Evolutionary conservation across 2,888 invertebrate genomes (phyloP), one percentile per base, ranked within the genome.

Genomic region (Synanthedon vespiformis): DNA sequence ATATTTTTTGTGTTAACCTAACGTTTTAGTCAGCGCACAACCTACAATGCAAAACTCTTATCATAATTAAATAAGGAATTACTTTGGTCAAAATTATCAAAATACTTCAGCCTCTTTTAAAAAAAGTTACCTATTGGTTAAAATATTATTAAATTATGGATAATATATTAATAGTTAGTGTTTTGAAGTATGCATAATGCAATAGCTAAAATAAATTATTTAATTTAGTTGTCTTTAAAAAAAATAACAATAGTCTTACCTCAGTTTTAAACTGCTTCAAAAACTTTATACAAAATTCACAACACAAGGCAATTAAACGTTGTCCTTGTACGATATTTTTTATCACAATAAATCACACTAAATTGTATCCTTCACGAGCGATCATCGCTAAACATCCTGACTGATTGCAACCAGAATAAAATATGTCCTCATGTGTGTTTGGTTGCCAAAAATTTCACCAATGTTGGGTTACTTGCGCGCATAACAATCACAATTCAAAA

Each of bases 401-500:
- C 62, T 65, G 69, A 72, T 74, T 67, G 72, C 68, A 62, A 64
- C 58, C 61, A 64, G 60, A 61, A 58, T 59, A 63, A 61, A 61
- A 58, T 59, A 62, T 58, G 61, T 59, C 61, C 59, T 62, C 60
- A 54, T 57, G 50, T 60, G 34, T 60, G 57, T 59, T 56, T 52
- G 55, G 65, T 70, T 81, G 84, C 83, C 83, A 83, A 85, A 34
- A 81, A 80, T 77, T 81, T 83, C 79, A 73, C 77, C 60, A 68
- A 75, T 74, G 73, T 70, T 68, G 66, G 62, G 67, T 60, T 64
- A 67, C 72, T 57, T 58, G 11, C 61, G 61, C 67, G 80, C 74
- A 78, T 80, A 77, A 70, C 74, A 80, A 81, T 68, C 72, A 73
- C 72, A 63, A 58, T 60, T 72, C 58, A 49, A 61, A 62, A 64